phyloP scores from a whole-genome alignment of 2,113 vertebrate genomes.

The Heptranchias perlo region DNA sequence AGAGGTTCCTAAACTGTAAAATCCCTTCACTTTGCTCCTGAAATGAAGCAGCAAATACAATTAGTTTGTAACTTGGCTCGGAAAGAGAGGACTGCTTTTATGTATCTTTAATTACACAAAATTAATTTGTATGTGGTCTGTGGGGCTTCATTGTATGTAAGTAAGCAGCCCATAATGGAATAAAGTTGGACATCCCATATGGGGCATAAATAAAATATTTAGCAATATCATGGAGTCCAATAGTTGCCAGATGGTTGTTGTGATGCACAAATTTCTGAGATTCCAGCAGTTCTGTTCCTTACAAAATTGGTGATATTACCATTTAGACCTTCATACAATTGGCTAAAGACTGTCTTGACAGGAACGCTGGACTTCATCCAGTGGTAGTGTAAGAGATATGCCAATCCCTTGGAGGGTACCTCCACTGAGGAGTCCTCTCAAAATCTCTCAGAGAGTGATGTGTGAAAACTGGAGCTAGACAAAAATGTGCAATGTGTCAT shows the following conservation, averaged over 20 bases:
- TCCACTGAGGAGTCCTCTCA: background rate
- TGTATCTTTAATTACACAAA: background rate
- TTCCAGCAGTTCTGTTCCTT: background rate
- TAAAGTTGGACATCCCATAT: background rate
- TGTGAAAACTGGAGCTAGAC: background rate
- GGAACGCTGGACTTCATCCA: background rate
- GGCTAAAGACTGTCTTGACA: background rate
- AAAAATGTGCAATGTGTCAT: background rate
- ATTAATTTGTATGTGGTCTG: background rate
- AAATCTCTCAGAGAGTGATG: background rate
- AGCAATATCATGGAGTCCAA: background rate
- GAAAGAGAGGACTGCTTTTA: background rate
- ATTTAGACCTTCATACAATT: background rate
- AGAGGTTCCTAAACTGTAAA: background rate
- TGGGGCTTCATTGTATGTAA: background rate
- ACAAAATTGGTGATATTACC: background rate
- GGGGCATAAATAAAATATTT: background rate
- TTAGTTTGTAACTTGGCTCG: background rate
- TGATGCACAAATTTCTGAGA: background rate
- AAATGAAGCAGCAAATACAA: background rate
- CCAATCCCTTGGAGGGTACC: background rate
- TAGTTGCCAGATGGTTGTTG: background rate
- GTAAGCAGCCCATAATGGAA: background rate
- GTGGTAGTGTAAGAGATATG: background rate
- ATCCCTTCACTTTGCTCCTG: background rate